Conservation (phyloP, 2,888 invertebrate species). For the Netelia melanura region DNA sequence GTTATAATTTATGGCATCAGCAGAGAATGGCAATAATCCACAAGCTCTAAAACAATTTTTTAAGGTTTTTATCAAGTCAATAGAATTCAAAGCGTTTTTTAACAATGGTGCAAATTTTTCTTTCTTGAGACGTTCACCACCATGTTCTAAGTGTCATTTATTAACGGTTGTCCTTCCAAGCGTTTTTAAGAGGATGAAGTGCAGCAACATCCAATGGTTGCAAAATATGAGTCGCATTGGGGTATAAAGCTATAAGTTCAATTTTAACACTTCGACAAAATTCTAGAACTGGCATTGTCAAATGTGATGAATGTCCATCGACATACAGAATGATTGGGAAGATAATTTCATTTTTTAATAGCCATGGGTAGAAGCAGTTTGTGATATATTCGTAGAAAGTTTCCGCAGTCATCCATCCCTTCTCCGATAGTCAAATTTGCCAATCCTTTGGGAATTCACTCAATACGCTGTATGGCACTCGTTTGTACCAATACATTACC, state of each 20-base stretch:
- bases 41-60: too few species aligned
- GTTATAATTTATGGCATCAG: too few species aligned
- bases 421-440: not conserved
- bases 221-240: constrained; percentile 81
- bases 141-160: too few species aligned
- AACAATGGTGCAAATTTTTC: too few species aligned
- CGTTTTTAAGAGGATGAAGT: constrained; percentile 78
- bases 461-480: too few species aligned
- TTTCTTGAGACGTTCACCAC: too few species aligned
- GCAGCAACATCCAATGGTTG: constrained; percentile 82
- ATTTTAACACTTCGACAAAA: constrained; percentile 68
- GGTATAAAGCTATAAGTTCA: constrained; percentile 78
- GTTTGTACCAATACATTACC: too few species aligned
- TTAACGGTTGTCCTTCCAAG: constrained; percentile 63
- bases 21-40: too few species aligned
- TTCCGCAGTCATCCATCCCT: not conserved
- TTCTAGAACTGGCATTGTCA: not conserved
- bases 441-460: not conserved
- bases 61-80: too few species aligned
- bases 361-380: not conserved
- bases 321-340: not conserved
- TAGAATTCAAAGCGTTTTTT: too few species aligned
- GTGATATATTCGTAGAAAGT: not conserved
- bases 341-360: not conserved
- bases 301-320: not conserved